A percentile compares a stretch with the other conserved stretches of the same genome.
These are phyloP conservation scores for Tridacna gigas DNA, from an alignment of 2,888 invertebrate species.

Conservation along the genomic window DNA sequence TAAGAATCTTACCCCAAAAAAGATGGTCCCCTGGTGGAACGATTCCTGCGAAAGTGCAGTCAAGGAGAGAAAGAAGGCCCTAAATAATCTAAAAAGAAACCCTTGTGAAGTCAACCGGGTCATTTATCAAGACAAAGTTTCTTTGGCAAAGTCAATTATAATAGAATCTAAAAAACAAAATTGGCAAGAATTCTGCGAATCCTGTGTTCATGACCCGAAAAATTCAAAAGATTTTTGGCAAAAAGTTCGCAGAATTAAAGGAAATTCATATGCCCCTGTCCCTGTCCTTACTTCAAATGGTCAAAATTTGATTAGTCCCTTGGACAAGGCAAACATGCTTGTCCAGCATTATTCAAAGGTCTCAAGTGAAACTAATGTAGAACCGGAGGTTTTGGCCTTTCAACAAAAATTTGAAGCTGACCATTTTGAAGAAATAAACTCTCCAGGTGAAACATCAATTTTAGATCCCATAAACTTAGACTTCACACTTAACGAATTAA, in stretches of 20 bases:
- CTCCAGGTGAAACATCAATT: not conserved
- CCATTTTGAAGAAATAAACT: not conserved
- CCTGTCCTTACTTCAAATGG: not conserved
- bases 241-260: conserved; percentile 1
- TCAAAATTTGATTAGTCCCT: not conserved
- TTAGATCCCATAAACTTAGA: not conserved
- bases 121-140: conserved; percentile 7
- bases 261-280: not conserved
- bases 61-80: not conserved
- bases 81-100: not conserved
- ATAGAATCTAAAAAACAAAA: not conserved
- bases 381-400: not conserved
- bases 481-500: conserved; percentile 9
- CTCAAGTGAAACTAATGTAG: conserved; percentile 18
- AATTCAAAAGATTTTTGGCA: not conserved
- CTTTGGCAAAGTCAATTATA: not conserved
- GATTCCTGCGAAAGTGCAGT: not conserved
- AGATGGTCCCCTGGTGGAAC: not conserved
- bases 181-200: conserved; percentile 2
- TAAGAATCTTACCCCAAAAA: not conserved
- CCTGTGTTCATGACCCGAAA: not conserved
- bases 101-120: not conserved
- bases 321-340: not conserved
- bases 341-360: not conserved
- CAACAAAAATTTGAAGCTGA: not conserved